phyloP scores from a whole-genome alignment of 2,888 invertebrate genomes.

The Selenia dentaria region DNA sequence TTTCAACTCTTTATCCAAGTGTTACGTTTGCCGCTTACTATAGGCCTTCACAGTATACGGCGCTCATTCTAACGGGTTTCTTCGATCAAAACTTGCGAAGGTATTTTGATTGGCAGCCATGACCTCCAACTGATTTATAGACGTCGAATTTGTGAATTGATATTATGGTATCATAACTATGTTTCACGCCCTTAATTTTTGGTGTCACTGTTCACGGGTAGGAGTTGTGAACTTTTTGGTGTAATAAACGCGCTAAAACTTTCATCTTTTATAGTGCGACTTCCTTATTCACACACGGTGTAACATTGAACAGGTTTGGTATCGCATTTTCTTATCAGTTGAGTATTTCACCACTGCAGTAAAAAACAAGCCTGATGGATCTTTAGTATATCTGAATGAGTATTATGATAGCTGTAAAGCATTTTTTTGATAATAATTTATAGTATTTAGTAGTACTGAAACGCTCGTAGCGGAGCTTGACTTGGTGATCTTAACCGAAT shows the following conservation, averaged over 20 bases:
- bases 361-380: no score
- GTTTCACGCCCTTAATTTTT: slow-evolving; percentile 36
- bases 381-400: no score
- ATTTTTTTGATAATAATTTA: no score
- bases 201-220: slow-evolving; percentile 31
- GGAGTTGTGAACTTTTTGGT: slow-evolving; percentile 13
- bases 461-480: no score
- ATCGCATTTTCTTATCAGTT: no score
- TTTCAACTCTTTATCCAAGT: no score
- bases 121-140: slow-evolving; percentile 54
- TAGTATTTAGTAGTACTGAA: no score
- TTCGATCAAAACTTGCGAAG: slow-evolving; percentile 56
- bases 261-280: slow-evolving; percentile 24
- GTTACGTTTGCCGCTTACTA: background rate
- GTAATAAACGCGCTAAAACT: slow-evolving; percentile 21
- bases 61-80: slow-evolving; percentile 42
- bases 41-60: slow-evolving; percentile 1
- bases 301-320: no score
- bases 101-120: slow-evolving; percentile 63
- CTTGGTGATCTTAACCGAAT: no score
- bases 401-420: no score
- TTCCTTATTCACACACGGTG: slow-evolving; percentile 13
- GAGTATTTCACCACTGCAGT: no score
- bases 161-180: slow-evolving; percentile 34
- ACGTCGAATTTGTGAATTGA: slow-evolving; percentile 39